Evolutionary conservation across 2,797 vertebrate species (phyloP), one percentile per base, ranked within the genome.

Genomic region (Platalea minor): DNA sequence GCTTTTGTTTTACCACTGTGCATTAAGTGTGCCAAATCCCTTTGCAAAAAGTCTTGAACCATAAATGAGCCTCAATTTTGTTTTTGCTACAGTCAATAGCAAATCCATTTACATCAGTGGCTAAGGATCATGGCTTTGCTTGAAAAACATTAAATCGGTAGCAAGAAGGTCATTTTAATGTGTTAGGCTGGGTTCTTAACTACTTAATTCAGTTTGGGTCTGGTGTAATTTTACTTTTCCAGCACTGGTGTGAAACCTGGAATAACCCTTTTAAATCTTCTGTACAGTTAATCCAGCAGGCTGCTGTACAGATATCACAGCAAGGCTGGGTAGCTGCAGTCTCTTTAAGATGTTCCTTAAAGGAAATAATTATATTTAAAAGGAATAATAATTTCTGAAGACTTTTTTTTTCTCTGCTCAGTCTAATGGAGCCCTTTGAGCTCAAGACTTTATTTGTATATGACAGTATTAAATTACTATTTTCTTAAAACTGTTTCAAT

Each of bases 181-280:
- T 54, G 75, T 83, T 92, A 91, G 85, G 10, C 57, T 89, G 26
- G 17, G 33, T 70, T 88, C 79, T 95, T 88, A 88, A 77, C 78
- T 75, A 56, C 61, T 57, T 93, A 88, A 94, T 93, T 96, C 89
- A 75, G 65, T 92, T 94, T 94, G 33, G 19, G n/a, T 68, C 72
- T 88, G n/a, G 68, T 72, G 57, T 80, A 89, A 89, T 87, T 95
- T 80, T 89, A 82, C 92, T 92, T 92, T 93, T 85, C 45, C 43
- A 95, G 37, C 64, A 72, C 45, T 75, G 18, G 60, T 93, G 64
- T 1, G 11, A 95, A 96, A 94, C 48, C 54, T 56, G 85, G 67
- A 90, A 93, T 84, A 94, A 93, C 54, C 46, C 73, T 88, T 91
- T 94, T 48, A 91, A 91, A 83, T 86, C 73, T 85, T 26, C 20